phyloP scores from a whole-genome alignment of 2,888 invertebrate genomes.

The Danaus chrysippus region DNA sequence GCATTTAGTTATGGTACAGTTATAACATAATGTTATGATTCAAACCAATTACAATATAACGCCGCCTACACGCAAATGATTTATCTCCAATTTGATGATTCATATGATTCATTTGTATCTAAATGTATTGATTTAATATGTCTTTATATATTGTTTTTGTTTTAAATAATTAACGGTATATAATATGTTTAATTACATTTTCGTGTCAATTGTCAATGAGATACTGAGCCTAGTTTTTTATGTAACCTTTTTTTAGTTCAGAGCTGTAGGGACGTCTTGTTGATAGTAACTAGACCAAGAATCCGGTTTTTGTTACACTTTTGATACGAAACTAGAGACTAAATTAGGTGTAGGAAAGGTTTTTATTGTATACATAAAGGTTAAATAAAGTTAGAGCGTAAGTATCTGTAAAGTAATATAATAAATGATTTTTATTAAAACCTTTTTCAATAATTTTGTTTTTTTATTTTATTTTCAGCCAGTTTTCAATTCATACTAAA shows the following conservation, averaged over 20 bases:
- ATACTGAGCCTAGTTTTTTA: too few species aligned
- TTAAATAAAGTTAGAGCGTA: too few species aligned
- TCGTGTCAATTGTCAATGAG: too few species aligned
- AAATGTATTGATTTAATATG: not conserved
- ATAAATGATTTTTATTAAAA: too few species aligned
- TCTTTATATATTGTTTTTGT: not conserved
- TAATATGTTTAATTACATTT: too few species aligned
- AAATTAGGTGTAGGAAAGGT: not conserved
- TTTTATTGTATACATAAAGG: not conserved
- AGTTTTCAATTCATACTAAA: too few species aligned
- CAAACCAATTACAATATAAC: conserved; percentile 3
- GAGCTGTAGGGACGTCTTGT: not conserved
- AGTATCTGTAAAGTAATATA: too few species aligned
- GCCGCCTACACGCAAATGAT: conserved; percentile 16
- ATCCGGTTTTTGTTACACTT: conserved; percentile 56
- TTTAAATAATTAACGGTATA: not conserved
- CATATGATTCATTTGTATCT: not conserved
- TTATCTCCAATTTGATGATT: conserved; percentile 7
- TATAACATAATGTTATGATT: not conserved
- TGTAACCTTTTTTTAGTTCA: not conserved
- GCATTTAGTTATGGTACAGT: conserved; percentile 1
- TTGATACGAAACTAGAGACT: conserved; percentile 37
- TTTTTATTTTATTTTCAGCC: too few species aligned
- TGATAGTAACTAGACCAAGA: conserved; percentile 47
- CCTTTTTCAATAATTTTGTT: too few species aligned